These are phyloP conservation scores for Adelphocoris suturalis DNA, from an alignment of 2,888 invertebrate species.

Conservation along the genomic window DNA sequence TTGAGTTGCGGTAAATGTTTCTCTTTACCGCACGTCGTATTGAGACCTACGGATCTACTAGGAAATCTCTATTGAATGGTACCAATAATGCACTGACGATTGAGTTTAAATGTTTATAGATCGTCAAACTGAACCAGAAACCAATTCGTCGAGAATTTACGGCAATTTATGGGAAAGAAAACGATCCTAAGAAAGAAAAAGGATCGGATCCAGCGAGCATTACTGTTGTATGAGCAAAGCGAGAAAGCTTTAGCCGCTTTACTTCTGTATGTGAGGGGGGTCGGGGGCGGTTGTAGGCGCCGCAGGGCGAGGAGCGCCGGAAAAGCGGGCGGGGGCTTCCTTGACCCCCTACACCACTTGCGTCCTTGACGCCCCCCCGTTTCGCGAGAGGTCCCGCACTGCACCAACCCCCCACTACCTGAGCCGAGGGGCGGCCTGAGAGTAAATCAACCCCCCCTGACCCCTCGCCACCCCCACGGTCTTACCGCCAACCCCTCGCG, in stretches of 20 bases:
- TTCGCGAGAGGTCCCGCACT: slow-evolving; percentile 49
- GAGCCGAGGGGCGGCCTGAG: slow-evolving; percentile 28
- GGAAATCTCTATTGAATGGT: too few species aligned
- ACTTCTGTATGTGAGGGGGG: slow-evolving; percentile 3
- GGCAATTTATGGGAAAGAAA: too few species aligned
- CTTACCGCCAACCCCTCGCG: too few species aligned
- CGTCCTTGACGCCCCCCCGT: slow-evolving; percentile 47
- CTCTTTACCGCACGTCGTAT: too few species aligned
- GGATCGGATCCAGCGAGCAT: not conserved
- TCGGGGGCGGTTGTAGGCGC: not conserved
- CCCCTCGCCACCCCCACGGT: not conserved
- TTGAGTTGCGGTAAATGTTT: too few species aligned
- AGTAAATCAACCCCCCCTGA: slow-evolving; percentile 38
- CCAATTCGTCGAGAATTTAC: too few species aligned
- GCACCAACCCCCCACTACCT: slow-evolving; percentile 61
- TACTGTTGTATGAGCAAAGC: slow-evolving; percentile 2
- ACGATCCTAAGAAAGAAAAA: not conserved
- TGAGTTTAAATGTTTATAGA: too few species aligned
- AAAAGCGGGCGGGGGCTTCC: slow-evolving; percentile 1
- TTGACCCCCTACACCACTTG: slow-evolving; percentile 45
- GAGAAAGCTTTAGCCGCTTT: slow-evolving; percentile 34
- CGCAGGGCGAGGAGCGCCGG: not conserved
- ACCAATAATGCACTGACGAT: too few species aligned
- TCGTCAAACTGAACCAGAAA: too few species aligned
- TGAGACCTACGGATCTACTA: too few species aligned